Evolutionary conservation across 2,113 vertebrate genomes (phyloP).

Genomic region (Lophotis ruficrista): DNA sequence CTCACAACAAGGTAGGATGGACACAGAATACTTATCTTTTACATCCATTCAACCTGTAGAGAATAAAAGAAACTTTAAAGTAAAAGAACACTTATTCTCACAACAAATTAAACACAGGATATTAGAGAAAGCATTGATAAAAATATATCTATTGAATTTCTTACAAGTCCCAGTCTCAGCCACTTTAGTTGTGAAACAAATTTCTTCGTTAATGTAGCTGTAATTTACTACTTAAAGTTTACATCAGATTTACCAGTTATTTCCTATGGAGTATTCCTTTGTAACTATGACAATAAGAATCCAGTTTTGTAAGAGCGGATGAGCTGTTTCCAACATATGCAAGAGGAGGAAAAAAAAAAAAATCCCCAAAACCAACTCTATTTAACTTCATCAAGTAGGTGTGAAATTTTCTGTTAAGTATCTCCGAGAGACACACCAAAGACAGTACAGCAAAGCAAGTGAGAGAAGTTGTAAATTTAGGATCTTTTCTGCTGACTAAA

Average conservation of each 20-base stretch:
- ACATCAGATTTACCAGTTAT: neutral
- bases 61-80: neutral
- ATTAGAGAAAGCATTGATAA: neutral
- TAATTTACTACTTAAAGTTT: neutral
- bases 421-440: neutral
- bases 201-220: neutral
- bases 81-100: neutral
- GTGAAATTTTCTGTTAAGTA: neutral
- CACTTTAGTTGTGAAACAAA: neutral
- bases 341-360: rapidly evolving
- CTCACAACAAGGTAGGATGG: neutral
- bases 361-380: too few species aligned
- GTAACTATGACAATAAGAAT: neutral
- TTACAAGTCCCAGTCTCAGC: neutral
- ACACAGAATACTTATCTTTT: neutral
- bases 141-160: neutral
- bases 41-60: neutral
- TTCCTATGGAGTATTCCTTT: neutral
- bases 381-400: neutral
- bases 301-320: neutral
- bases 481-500: neutral
- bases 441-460: neutral
- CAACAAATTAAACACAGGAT: neutral
- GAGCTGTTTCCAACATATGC: neutral
- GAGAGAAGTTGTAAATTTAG: neutral